Conservation (phyloP, 2,113 vertebrate species). For the Athene noctua region DNA sequence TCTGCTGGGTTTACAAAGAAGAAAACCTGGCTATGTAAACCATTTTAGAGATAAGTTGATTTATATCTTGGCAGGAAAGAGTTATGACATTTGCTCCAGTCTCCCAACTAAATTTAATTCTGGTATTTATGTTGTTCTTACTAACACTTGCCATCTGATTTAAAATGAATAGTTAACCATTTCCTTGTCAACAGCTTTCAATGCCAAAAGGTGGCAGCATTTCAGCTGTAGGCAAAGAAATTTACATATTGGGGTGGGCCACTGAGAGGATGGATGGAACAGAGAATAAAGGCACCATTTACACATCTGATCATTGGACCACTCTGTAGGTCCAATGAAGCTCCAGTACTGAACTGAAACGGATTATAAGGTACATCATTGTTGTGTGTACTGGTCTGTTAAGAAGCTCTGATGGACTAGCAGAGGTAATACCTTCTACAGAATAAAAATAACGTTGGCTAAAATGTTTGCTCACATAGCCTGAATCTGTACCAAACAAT, state of each 20-base stretch:
- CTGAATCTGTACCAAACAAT: neutral
- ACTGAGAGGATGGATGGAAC: neutral
- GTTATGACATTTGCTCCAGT: slow-evolving; percentile 35
- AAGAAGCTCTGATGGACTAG: neutral
- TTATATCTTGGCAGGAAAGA: slow-evolving; percentile 19
- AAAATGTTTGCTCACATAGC: neutral
- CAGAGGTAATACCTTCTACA: neutral
- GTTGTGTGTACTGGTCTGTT: neutral
- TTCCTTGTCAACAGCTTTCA: neutral
- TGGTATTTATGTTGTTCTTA: slow-evolving; percentile 14
- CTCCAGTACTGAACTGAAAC: neutral
- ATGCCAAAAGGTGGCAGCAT: slow-evolving; percentile 31
- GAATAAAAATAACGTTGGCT: neutral
- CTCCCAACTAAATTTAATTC: slow-evolving; percentile 14
- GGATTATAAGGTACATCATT: neutral
- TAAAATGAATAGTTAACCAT: slow-evolving; percentile 26
- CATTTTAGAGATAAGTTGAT: slow-evolving; percentile 27
- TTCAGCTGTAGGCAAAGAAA: neutral
- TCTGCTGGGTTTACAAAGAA: slow-evolving; percentile 12
- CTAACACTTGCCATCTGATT: slow-evolving; percentile 15
- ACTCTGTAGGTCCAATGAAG: neutral
- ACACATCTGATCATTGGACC: neutral
- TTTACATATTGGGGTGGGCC: neutral
- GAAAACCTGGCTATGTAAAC: slow-evolving; percentile 28
- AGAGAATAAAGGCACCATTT: neutral